phyloP scores from a whole-genome alignment of 2,797 vertebrate genomes.

The Gastrophryne carolinensis region DNA sequence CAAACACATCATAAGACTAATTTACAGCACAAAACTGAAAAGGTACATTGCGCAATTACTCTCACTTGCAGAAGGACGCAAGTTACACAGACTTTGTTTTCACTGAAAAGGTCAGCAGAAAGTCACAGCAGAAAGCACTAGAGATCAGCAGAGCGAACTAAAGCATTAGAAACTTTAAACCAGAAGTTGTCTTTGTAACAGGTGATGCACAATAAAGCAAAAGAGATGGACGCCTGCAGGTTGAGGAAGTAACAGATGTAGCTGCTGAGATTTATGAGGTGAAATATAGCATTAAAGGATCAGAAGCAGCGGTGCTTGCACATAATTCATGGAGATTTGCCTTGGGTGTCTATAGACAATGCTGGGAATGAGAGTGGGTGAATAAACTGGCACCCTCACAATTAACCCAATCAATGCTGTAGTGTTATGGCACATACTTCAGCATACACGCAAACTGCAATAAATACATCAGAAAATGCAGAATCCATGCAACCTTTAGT shows the following conservation, averaged over 20 bases:
- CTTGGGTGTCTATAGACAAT: slow-evolving; percentile 33
- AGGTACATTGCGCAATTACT: too few relatives aligned
- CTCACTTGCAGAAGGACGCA: too few relatives aligned
- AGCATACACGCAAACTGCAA: too few relatives aligned
- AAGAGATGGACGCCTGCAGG: slow-evolving; percentile 26
- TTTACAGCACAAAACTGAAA: too few relatives aligned
- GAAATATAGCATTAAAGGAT: slow-evolving; percentile 36
- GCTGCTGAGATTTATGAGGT: slow-evolving; percentile 30
- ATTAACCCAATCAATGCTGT: not conserved
- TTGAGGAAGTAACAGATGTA: slow-evolving; percentile 36
- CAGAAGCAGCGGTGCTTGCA: slow-evolving; percentile 12
- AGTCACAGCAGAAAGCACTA: slow-evolving; percentile 11
- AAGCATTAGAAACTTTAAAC: slow-evolving; percentile 18
- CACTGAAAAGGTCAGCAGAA: slow-evolving; percentile 6
- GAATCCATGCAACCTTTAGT: too few relatives aligned
- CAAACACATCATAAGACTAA: too few relatives aligned
- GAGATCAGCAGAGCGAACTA: slow-evolving; percentile 28
- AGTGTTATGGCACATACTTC: not conserved
- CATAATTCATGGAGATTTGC: slow-evolving; percentile 35
- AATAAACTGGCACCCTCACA: not conserved
- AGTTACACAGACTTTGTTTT: slow-evolving; percentile 3
- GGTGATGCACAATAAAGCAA: slow-evolving; percentile 36
- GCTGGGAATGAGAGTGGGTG: not conserved
- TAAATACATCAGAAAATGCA: too few relatives aligned
- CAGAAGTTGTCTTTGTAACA: slow-evolving; percentile 26